These are phyloP conservation scores for Cheumatopsyche charites DNA, from an alignment of 1,140 invertebrate species.

Conservation along the genomic window DNA sequence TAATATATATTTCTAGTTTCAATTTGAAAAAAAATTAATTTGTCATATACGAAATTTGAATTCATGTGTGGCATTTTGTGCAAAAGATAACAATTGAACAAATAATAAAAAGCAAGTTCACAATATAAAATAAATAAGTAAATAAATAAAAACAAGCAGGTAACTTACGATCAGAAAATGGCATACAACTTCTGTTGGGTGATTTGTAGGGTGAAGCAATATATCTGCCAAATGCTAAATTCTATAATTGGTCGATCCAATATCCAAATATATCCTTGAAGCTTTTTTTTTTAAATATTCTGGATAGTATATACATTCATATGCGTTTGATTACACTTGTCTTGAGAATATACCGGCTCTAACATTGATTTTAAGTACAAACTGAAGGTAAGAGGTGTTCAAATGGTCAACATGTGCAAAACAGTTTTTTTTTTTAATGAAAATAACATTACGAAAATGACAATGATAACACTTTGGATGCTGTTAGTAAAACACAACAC, in stretches of 20 bases:
- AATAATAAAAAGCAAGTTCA: slow-evolving; percentile 38
- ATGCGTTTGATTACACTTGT: slow-evolving; percentile 19
- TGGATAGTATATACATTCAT: background rate
- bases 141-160: slow-evolving; percentile 51
- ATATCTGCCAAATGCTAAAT: slow-evolving; percentile 34
- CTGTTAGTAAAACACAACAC: slow-evolving; percentile 49
- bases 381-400: slow-evolving; percentile 28
- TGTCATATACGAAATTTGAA: no score
- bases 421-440: slow-evolving; percentile 4
- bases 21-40: no score
- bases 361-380: background rate
- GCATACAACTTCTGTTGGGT: slow-evolving; percentile 52
- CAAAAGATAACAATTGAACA: slow-evolving; percentile 39
- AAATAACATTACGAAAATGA: slow-evolving; percentile 37
- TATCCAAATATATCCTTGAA: slow-evolving; percentile 21
- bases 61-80: slow-evolving; percentile 18
- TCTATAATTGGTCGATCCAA: slow-evolving; percentile 31
- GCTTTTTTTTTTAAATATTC: background rate
- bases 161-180: slow-evolving; percentile 63
- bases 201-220: slow-evolving; percentile 43
- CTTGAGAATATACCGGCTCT: slow-evolving; percentile 28
- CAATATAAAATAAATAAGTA: slow-evolving; percentile 50
- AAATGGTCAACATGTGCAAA: slow-evolving; percentile 41
- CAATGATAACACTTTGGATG: slow-evolving; percentile 47
- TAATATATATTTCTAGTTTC: no score